Base-by-base conservation (phyloP, 2,888 invertebrate species). In the Stenurella melanura region DNA sequence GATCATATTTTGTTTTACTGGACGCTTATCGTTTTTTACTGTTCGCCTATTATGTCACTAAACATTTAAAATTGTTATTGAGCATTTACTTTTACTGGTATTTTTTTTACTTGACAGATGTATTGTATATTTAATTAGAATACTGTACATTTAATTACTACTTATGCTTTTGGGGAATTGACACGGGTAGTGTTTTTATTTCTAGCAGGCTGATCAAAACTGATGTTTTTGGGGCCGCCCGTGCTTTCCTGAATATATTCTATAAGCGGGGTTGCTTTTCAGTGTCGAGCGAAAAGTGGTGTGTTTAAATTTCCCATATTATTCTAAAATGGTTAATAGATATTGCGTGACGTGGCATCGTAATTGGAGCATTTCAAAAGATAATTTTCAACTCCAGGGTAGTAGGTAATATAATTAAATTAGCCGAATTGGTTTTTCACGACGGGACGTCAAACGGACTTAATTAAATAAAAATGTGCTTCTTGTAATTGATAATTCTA, bases 371-470 rank as follows among this genome's bases (percentile, higher is more conserved):
- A 63, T 34, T 63, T 34, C 17, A 34, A 30, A 63, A n/a, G 63
- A 34, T 17, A 34, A 63, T 63, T 34, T 63, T 17, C 18, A 34
- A 61, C 34, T 63, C 7, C 26, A 12, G 63, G 63, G 63, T 63
- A 34, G 63, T 63, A 34, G 63, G 63, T 34, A 34, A 34, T 63
- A 38, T 34, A 63, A 34, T 63, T 63, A 34, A 63, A 30, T 38
- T 63, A 38, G 34, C 7, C 38, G 30, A 34, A 34, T 63, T n/a
- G 38, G 30, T 9, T 17, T 63, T 63, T 34, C n/a, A 21, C 17
- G 61, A 58, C 58, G 58, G 58, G 58, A 19, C 6, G 19, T 58
- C 58, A 19, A 58, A 18, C 58, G 3, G 18, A 19, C 17, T 17
- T 21, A 12, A 17, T 58, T 19, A 9, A 34, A 34, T 34, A 34